Evolutionary conservation across 2,888 invertebrate species (phyloP).

Genomic region (Eupelmus urozonus): DNA sequence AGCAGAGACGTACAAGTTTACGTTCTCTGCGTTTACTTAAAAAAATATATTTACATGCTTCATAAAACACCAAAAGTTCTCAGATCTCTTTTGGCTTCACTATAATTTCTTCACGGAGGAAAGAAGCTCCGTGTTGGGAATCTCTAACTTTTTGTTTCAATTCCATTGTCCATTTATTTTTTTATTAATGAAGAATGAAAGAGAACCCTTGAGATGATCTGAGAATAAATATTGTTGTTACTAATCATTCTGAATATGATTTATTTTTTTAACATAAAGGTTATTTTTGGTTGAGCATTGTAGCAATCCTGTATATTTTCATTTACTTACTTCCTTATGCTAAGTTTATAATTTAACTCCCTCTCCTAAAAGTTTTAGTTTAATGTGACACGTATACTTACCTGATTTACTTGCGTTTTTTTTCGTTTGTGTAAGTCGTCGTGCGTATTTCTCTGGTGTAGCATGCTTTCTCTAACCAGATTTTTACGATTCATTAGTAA

Average conservation of each 20-base stretch:
- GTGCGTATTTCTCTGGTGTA: constrained; percentile 72
- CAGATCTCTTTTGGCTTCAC: constrained; percentile 51
- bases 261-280: constrained; percentile 45
- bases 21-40: constrained; percentile 6
- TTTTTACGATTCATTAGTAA: constrained; percentile 20
- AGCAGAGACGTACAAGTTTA: constrained; percentile 13
- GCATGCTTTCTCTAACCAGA: constrained; percentile 71
- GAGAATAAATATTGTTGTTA: constrained; percentile 31
- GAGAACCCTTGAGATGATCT: constrained; percentile 31
- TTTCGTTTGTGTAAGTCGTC: constrained; percentile 70
- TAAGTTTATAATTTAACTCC: constrained; percentile 1
- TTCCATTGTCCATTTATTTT: no score
- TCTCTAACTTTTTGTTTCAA: no score
- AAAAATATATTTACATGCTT: constrained; percentile 23
- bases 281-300: constrained; percentile 56
- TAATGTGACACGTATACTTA: background rate
- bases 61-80: constrained; percentile 55
- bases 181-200: constrained; percentile 11
- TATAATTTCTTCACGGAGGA: constrained; percentile 1
- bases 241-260: constrained; percentile 17
- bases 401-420: constrained; percentile 41
- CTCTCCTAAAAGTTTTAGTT: background rate
- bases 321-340: background rate
- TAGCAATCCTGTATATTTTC: constrained; percentile 43
- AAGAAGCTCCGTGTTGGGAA: constrained; percentile 19